Evolutionary conservation across 1,140 invertebrate species (phyloP), one percentile per base, ranked within the genome.

Genomic region (Physella acuta): DNA sequence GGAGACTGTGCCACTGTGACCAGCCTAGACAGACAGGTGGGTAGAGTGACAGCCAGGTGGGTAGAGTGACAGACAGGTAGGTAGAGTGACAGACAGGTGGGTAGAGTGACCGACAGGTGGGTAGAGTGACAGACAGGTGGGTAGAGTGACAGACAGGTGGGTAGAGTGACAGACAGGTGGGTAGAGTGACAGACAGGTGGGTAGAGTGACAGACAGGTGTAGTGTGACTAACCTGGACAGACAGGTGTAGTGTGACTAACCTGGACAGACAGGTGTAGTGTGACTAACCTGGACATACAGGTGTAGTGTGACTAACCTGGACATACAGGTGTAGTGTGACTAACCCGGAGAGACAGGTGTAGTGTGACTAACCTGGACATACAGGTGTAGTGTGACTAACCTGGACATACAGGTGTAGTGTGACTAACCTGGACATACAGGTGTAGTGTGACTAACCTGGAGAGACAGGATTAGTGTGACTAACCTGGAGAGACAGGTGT

Each of bases 131-230:
- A 56, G 11, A 11, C 17, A 56, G 53, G 26, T 11, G 26, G 53
- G 8, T 17, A 56, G 53, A 56, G 11, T n/a, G 11, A 56, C 17
- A 56, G 8, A 11, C 17, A 56, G 53, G 26, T 8, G 8, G 17
- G 8, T 56, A 56, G 53, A 56, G 53, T 14, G 58, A 60, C 4
- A 60, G 31, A 60, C 31, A 60, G 36, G 37, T 3, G 24, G 58
- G 3, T 28, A n/a, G 31, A 16, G 20, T 20, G 26, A 60, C 4
- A 60, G 58, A 60, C 14, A n/a, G 58, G 37, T 20, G n/a, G 58
- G 37, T 34, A 20, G 11, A 60, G 14, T 2, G 1, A 60, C 31
- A 34, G 11, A 30, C 30, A 8, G 26, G n/a, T 56, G 16, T 11
- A 31, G 20, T 26, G 3, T 3, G 26, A n/a, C 28, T 56, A 4